Conservation (phyloP, 2,797 vertebrate genomes). For the Phoeniculus purpureus region DNA sequence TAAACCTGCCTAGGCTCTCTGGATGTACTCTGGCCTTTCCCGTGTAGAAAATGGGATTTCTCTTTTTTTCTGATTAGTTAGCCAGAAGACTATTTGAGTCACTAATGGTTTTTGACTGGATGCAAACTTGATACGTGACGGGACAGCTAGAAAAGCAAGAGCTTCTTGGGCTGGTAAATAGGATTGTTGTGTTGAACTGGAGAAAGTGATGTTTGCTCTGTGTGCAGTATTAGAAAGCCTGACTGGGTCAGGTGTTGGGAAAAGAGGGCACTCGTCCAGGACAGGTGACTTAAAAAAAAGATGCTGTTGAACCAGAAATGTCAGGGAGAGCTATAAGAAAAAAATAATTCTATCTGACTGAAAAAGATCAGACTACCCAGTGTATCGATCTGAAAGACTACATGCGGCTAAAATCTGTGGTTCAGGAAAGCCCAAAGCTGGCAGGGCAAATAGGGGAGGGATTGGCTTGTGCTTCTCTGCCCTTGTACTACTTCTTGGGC, state of each 20-base stretch:
- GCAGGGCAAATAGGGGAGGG: background rate
- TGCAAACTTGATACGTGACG: background rate
- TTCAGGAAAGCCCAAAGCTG: background rate
- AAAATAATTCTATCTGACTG: background rate
- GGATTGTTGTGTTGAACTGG: background rate
- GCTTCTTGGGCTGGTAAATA: background rate
- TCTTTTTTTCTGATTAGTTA: background rate
- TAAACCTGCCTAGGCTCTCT: background rate
- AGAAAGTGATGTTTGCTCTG: background rate
- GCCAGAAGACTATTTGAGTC: background rate
- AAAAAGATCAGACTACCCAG: background rate
- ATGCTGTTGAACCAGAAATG: background rate
- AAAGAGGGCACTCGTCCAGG: background rate
- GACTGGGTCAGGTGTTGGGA: background rate
- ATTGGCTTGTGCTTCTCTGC: background rate
- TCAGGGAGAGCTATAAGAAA: background rate
- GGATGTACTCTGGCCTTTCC: background rate
- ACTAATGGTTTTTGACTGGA: background rate
- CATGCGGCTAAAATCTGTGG: fast-evolving
- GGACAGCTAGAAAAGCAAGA: background rate
- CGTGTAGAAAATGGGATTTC: background rate
- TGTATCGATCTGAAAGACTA: background rate
- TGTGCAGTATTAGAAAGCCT: background rate
- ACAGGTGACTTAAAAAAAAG: background rate
- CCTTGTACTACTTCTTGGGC: background rate